Evolutionary conservation across 2,113 vertebrate genomes (phyloP).

Genomic region (Pachyramphus minor): DNA sequence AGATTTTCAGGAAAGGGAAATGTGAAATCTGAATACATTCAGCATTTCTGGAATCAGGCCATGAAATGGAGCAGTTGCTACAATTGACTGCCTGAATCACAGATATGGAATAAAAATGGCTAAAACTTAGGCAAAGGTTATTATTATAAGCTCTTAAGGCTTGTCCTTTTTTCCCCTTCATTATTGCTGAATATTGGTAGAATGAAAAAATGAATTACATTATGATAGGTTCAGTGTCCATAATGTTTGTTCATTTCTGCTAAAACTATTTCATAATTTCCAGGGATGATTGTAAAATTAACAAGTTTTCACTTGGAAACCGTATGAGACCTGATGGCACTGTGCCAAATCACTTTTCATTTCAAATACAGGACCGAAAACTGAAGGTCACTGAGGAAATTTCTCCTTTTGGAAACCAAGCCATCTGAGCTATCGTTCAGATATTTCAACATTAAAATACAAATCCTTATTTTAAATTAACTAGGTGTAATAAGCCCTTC

Average conservation of each 20-base stretch:
- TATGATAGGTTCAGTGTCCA: conserved; percentile 29
- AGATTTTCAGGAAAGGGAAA: conserved; percentile 12
- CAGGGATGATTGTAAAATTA: conserved; percentile 47
- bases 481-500: neutral
- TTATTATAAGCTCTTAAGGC: conserved; percentile 33
- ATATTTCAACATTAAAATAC: neutral
- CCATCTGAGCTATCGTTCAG: neutral
- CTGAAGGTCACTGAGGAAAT: conserved; percentile 42
- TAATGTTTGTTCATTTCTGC: conserved; percentile 56
- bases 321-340: neutral
- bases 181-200: conserved; percentile 23
- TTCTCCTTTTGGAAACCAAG: neutral
- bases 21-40: neutral
- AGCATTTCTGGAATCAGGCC: neutral
- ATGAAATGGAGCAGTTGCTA: neutral
- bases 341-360: conserved; percentile 37
- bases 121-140: conserved; percentile 28
- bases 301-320: conserved; percentile 37
- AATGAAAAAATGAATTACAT: conserved; percentile 33
- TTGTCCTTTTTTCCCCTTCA: conserved; percentile 28
- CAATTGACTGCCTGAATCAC: neutral
- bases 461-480: neutral
- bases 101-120: conserved; percentile 22
- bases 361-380: neutral
- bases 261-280: conserved; percentile 47